These are phyloP conservation scores for Diplolepis rosae DNA, from an alignment of 2,888 invertebrate species.

Conservation along the genomic window DNA sequence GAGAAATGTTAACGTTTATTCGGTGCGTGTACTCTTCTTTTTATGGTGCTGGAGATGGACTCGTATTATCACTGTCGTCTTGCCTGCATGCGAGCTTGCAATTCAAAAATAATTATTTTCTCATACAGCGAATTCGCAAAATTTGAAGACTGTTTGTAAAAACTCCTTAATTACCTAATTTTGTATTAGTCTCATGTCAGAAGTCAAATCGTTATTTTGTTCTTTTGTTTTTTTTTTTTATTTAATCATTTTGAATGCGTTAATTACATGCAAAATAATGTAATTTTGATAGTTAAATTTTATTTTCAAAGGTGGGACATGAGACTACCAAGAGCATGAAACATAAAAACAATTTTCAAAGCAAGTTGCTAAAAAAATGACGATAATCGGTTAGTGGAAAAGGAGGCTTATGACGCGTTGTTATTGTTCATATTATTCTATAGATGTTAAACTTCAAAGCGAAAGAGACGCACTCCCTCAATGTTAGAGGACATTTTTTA, in stretches of 20 bases:
- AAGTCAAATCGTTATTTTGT: not conserved
- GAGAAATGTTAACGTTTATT: constrained; percentile 8
- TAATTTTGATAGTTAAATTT: not conserved
- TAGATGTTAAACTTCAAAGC: constrained; percentile 53
- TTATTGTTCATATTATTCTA: constrained; percentile 63
- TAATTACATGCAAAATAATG: not conserved
- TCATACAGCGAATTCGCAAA: not conserved
- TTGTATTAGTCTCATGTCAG: constrained; percentile 19
- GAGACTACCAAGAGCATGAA: constrained; percentile 10
- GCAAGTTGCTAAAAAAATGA: too few species aligned
- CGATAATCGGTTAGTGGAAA: constrained; percentile 14
- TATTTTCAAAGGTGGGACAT: not conserved
- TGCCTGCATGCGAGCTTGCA: not conserved
- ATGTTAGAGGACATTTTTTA: constrained; percentile 46
- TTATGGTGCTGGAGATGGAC: not conserved
- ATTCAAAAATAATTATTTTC: not conserved
- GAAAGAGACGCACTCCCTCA: constrained; percentile 37
- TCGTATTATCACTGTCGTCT: constrained; percentile 6
- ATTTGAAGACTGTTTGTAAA: not conserved
- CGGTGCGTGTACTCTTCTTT: constrained; percentile 10
- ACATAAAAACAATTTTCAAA: constrained; percentile 26
- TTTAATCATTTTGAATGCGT: not conserved
- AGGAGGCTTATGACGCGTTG: constrained; percentile 46
- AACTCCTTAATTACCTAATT: not conserved
- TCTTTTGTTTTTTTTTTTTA: not conserved